Conservation (phyloP, 1,140 invertebrate species). For the Ridgeia piscesae region DNA sequence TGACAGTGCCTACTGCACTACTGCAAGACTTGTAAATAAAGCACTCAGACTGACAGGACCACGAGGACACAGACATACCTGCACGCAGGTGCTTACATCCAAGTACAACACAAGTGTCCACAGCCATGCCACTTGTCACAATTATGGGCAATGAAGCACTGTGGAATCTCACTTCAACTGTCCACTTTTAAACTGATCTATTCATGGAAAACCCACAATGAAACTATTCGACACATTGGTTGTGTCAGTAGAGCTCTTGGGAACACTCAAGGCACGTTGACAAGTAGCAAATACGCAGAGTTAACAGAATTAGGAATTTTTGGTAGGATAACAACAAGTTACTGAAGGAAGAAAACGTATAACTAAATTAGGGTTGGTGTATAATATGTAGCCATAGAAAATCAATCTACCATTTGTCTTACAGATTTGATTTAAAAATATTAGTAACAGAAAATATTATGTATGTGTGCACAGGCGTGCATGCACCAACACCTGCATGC, state of each 20-base stretch:
- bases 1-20: no score
- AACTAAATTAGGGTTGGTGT: not conserved
- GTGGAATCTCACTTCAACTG: not conserved
- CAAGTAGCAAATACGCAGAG: not conserved
- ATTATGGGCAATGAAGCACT: constrained; percentile 1
- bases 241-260: not conserved
- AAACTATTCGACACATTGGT: not conserved
- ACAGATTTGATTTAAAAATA: not conserved
- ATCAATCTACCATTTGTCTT: not conserved
- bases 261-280: not conserved
- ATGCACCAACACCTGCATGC: no score
- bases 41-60: not conserved
- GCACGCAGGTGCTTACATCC: not conserved
- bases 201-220: not conserved
- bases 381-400: not conserved
- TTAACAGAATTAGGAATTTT: not conserved
- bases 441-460: not conserved
- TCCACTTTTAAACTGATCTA: not conserved
- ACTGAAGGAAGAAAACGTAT: not conserved
- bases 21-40: not conserved
- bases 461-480: no score
- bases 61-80: not conserved
- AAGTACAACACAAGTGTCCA: not conserved
- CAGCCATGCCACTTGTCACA: not conserved
- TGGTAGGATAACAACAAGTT: not conserved